Conservation (phyloP, 2,888 invertebrate genomes). For the Orchesella flavescens region DNA sequence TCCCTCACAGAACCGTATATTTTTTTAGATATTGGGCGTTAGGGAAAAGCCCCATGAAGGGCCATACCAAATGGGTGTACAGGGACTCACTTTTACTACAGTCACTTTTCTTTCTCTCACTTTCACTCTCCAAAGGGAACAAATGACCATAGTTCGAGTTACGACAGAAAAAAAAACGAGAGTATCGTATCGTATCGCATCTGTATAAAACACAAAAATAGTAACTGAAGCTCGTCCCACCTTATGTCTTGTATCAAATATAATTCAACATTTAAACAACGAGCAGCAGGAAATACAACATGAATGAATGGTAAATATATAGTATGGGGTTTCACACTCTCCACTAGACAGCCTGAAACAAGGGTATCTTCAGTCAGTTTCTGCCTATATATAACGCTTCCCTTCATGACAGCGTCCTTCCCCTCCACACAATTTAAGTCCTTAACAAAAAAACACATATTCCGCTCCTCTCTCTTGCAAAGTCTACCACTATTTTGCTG, state of each 20-base stretch:
- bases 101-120: slow-evolving; percentile 59
- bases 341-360: background rate
- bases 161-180: slow-evolving; percentile 5
- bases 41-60: slow-evolving; percentile 68
- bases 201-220: background rate
- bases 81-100: slow-evolving; percentile 69
- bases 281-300: background rate
- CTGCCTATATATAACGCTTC: background rate
- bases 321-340: background rate
- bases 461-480: background rate
- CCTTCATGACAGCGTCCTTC: slow-evolving; percentile 32
- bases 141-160: slow-evolving; percentile 51
- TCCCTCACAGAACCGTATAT: slow-evolving; percentile 33
- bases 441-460: slow-evolving; percentile 45
- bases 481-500: too few species aligned
- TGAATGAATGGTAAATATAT: background rate
- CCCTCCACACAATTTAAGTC: slow-evolving; percentile 28
- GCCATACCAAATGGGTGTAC: slow-evolving; percentile 70
- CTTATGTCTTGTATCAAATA: background rate
- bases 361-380: slow-evolving; percentile 10
- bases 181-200: background rate
- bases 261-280: slow-evolving; percentile 40
- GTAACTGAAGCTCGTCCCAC: background rate
- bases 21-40: slow-evolving; percentile 71
- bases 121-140: slow-evolving; percentile 59